A percentile compares a stretch with the other conserved stretches of the same genome.
phyloP scores from a whole-genome alignment of 2,797 vertebrate genomes.

The Thunnus albacares region DNA sequence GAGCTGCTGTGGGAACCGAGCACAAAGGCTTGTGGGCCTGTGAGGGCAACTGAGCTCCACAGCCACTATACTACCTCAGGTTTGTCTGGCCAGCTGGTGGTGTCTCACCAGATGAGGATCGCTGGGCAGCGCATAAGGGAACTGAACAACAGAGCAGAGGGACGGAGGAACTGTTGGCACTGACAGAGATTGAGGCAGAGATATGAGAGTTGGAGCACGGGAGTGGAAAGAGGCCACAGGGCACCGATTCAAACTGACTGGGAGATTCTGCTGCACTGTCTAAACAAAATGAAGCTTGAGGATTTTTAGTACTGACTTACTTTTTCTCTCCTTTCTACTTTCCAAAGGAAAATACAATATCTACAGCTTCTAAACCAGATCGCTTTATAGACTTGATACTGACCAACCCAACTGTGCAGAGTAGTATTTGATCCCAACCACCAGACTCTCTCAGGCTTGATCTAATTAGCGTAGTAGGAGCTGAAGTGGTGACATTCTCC shows the following conservation, averaged over 20 bases:
- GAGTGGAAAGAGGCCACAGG: slow-evolving; percentile 51
- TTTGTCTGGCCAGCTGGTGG: slow-evolving; percentile 69
- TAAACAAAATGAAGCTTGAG: slow-evolving; percentile 27
- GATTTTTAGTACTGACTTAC: slow-evolving; percentile 22
- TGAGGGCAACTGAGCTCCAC: slow-evolving; percentile 68
- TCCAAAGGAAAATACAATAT: slow-evolving; percentile 12
- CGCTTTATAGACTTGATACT: neutral
- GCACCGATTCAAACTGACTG: slow-evolving; percentile 59
- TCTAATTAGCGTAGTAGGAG: slow-evolving; percentile 56
- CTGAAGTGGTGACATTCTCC: slow-evolving; percentile 60
- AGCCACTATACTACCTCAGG: slow-evolving; percentile 72
- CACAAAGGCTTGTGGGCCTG: slow-evolving; percentile 81
- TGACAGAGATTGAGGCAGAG: slow-evolving; percentile 59
- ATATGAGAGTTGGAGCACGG: slow-evolving; percentile 41
- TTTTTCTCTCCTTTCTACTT: slow-evolving; percentile 3
- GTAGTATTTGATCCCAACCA: slow-evolving; percentile 34
- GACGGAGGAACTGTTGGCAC: slow-evolving; percentile 63
- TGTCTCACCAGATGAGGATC: slow-evolving; percentile 70
- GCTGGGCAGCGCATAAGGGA: slow-evolving; percentile 64
- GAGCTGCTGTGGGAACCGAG: slow-evolving; percentile 87
- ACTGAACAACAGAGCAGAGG: slow-evolving; percentile 65
- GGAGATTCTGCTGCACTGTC: slow-evolving; percentile 42
- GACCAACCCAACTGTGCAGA: neutral
- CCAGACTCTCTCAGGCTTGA: slow-evolving; percentile 35
- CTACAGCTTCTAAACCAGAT: neutral